These are phyloP conservation scores for Lycophotia porphyrea DNA, from an alignment of 2,888 invertebrate species.

Conservation along the genomic window DNA sequence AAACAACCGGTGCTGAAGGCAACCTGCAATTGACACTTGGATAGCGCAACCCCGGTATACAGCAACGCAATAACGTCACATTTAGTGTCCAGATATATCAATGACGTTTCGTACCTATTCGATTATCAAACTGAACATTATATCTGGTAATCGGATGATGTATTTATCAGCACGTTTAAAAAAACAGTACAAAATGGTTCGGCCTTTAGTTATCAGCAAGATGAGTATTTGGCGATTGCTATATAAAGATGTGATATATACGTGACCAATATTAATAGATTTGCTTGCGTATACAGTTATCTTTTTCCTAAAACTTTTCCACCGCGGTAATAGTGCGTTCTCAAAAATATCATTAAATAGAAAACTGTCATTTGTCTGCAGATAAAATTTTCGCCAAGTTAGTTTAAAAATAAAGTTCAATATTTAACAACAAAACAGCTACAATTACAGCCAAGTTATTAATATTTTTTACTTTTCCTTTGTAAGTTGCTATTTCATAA, in stretches of 20 bases:
- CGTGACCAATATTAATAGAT: conserved; percentile 37
- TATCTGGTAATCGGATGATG: conserved; percentile 54
- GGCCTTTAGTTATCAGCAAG: conserved; percentile 56
- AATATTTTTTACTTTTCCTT: conserved; percentile 63
- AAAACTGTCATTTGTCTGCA: conserved; percentile 4
- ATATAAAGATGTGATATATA: conserved; percentile 36
- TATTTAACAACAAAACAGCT: neutral
- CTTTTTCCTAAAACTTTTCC: conserved; percentile 43
- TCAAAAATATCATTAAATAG: neutral
- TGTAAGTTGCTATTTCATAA: conserved; percentile 73
- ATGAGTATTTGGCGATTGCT: conserved; percentile 43
- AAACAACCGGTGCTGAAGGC: conserved; percentile 88
- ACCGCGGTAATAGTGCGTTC: neutral
- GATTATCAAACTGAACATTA: conserved; percentile 45
- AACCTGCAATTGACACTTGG: conserved; percentile 88
- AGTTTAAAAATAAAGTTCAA: neutral
- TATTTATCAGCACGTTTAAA: conserved; percentile 54
- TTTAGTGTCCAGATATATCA: conserved; percentile 61
- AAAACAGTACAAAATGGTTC: conserved; percentile 41
- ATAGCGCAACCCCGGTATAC: conserved; percentile 79
- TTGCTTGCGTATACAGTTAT: conserved; percentile 10
- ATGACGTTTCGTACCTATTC: conserved; percentile 55
- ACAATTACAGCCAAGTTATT: conserved; percentile 37
- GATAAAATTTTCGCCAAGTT: neutral
- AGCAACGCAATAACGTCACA: conserved; percentile 68